phyloP scores from a whole-genome alignment of 2,113 vertebrate species.

The Euleptes europaea region DNA sequence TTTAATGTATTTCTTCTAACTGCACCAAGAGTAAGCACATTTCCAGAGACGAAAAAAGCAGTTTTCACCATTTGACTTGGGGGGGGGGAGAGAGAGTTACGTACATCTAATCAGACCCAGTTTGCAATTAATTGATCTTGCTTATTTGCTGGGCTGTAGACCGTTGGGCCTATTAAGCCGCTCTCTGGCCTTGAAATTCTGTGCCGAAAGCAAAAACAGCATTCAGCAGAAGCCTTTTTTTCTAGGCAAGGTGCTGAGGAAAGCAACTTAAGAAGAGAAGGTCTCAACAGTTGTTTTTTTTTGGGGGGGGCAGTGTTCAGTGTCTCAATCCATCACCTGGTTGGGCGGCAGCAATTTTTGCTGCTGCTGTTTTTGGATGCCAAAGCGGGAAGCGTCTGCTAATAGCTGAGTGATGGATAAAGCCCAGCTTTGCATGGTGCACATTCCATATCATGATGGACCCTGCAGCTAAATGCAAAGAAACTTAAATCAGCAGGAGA shows the following conservation, averaged over 20 bases:
- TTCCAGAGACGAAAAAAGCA: not conserved
- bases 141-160: not conserved
- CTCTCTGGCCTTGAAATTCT: not conserved
- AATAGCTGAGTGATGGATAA: not conserved
- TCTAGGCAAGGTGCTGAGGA: not conserved
- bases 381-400: not conserved
- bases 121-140: not conserved
- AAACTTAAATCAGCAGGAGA: not conserved
- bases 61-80: not conserved
- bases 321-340: not conserved
- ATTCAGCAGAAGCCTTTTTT: not conserved
- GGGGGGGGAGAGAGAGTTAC: not conserved
- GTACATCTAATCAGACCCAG: not conserved
- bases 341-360: not conserved
- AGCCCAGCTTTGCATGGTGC: not conserved
- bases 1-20: too few species aligned
- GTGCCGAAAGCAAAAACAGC: not conserved
- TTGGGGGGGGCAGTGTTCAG: not conserved
- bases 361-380: not conserved
- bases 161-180: not conserved
- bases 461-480: not conserved
- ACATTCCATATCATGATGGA: not conserved
- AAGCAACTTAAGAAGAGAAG: not conserved
- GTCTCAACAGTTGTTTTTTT: not conserved
- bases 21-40: not conserved